Evolutionary conservation across 2,888 invertebrate genomes (phyloP).

Genomic region (Laothoe populi): DNA sequence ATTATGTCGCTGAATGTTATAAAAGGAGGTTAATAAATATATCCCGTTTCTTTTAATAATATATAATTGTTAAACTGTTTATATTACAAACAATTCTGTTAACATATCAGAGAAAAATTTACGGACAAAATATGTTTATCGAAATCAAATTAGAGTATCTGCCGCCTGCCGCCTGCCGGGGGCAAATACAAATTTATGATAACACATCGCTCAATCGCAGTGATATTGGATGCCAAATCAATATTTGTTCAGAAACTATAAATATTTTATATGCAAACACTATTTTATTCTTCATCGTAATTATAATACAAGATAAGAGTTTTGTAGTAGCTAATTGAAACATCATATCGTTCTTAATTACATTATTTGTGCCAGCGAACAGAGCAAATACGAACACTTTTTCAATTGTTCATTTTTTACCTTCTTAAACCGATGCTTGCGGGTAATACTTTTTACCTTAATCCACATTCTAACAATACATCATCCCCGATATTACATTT

Average conservation of each 20-base stretch:
- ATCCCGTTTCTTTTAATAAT: slow-evolving; percentile 4
- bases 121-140: slow-evolving; percentile 32
- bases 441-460: background rate
- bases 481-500: background rate
- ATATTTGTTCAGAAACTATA: slow-evolving; percentile 42
- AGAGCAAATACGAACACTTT: slow-evolving; percentile 23
- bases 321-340: slow-evolving; percentile 3
- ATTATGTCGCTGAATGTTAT: slow-evolving; percentile 10
- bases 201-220: slow-evolving; percentile 56
- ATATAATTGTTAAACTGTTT: slow-evolving; percentile 38
- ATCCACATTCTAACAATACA: background rate
- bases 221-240: slow-evolving; percentile 70
- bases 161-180: background rate
- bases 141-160: slow-evolving; percentile 24
- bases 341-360: background rate
- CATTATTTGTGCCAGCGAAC: slow-evolving; percentile 8
- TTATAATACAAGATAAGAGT: background rate
- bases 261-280: slow-evolving; percentile 36
- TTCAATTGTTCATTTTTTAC: no score
- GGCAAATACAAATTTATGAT: slow-evolving; percentile 30
- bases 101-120: slow-evolving; percentile 45
- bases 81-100: slow-evolving; percentile 41
- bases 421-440: no score
- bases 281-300: background rate
- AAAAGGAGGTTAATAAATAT: background rate